Evolutionary conservation across 2,797 vertebrate genomes (phyloP), one percentile per base, ranked within the genome.

Genomic region (Mus spretus): DNA sequence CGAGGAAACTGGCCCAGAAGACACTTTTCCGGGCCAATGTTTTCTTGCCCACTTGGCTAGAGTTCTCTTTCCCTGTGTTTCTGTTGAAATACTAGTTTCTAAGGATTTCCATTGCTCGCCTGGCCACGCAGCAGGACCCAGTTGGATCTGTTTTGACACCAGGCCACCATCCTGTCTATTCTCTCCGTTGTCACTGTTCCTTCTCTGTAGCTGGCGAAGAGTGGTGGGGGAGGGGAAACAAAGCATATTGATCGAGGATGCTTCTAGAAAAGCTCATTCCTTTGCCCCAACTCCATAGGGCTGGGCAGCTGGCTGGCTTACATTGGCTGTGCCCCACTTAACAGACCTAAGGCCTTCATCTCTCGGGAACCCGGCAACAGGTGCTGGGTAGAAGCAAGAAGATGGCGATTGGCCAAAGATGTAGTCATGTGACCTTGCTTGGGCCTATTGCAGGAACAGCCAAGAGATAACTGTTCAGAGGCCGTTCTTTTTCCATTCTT

Each of bases 31-130:
- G n/a, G 87, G 93, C 96, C 94, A 93, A 96, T 86, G 94, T 97
- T 98, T 98, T 98, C 97, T 96, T 98, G 97, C 96, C 90, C 94
- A 3, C 95, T 98, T 98, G 98, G 97, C 1, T 83, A 85, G 79
- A 44, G 11, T 92, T 96, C 97, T 96, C 96, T 97, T 97, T 95
- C 91, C 97, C 91, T 93, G 78, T 37, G 97, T 96, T 98, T 97
- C 97, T 96, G 97, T 61, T 96, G 96, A 97, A 98, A 98, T 96
- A 86, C 96, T 96, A 61, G 96, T 97, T 97, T 91, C 84, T 96
- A 97, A 98, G 94, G 96, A 97, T 97, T 98, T 98, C 96, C 97
- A 96, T 97, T 92, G 89, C 80, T 31, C 0, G n/a, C 0, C 59
- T 47, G 2, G 20, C 28, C 28, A 1, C n/a, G 44, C 59, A 82